Evolutionary conservation across 2,113 vertebrate species (phyloP), one percentile per base, ranked within the genome.

Genomic region (Heterotis niloticus): DNA sequence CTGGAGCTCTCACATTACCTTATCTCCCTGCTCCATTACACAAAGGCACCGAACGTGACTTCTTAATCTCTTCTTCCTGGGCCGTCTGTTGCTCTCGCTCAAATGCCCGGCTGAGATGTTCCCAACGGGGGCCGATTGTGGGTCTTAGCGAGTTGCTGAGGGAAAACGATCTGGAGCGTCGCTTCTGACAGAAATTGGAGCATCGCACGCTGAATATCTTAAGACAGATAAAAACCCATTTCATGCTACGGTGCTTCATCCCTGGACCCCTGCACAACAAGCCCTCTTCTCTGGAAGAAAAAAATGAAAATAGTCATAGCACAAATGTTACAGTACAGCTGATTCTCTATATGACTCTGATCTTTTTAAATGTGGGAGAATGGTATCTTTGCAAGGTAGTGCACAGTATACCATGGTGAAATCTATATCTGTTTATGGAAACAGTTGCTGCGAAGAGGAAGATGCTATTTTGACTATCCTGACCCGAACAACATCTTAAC

Each of bases 201-300:
- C 20, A 11, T 34, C 68, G 57, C 57, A 12, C 12, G 9, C 59
- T 62, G 59, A 20, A 62, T 62, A 20, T 62, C 59, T 62, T 54
- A 44, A 71, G 51, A 71, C 44, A 34, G n/a, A 5, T 51, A 51
- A 71, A 71, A 71, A 52, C 69, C 52, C 16, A 71, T 71, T 71
- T 71, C 69, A 54, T 52, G 44, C 69, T 51, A 71, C 34, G 52
- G 44, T 51, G 23, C 69, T 51, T 1, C 51, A 11, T 54, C 44
- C 13, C 34, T 71, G n/a, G 69, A 9, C 44, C 69, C 44, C 17
- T 5, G n/a, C 9, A 20, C 10, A 52, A 20, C n/a, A 44, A 5
- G 34, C 34, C 52, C n/a, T 52, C 51, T 44, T 7, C 3, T 44
- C 34, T 44, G 34, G 2, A 44, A 44, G 34, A 7, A 44, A 44